A percentile compares a stretch with the other conserved stretches of the same genome.
phyloP scores from a whole-genome alignment of 2,888 invertebrate genomes.

The Drosophila stalkeri region DNA sequence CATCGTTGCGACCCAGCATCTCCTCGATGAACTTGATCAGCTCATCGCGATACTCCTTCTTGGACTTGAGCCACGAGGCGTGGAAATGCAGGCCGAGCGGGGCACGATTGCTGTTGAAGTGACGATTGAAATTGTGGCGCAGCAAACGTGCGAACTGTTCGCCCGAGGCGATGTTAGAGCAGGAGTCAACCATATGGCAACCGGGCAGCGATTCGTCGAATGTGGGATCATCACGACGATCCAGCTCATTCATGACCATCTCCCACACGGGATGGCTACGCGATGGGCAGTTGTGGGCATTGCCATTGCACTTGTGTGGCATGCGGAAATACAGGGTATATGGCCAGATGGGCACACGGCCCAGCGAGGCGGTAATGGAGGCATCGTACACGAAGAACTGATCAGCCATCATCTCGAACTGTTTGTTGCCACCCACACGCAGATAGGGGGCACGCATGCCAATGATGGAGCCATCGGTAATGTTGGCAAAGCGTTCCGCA shows the following conservation, averaged over 20 bases:
- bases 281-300: conserved; percentile 96
- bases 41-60: conserved; percentile 96
- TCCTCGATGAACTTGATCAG: conserved; percentile 97
- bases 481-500: conserved; percentile 95
- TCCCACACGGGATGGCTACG: conserved; percentile 97
- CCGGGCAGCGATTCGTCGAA: conserved; percentile 97
- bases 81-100: conserved; percentile 97
- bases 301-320: conserved; percentile 98
- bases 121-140: conserved; percentile 97
- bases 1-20: conserved; percentile 94
- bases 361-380: conserved; percentile 95
- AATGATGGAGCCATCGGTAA: conserved; percentile 95
- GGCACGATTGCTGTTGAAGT: conserved; percentile 96
- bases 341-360: conserved; percentile 97
- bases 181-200: conserved; percentile 97
- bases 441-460: conserved; percentile 95
- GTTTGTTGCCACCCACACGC: conserved; percentile 96
- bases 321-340: conserved; percentile 98
- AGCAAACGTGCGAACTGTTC: conserved; percentile 95
- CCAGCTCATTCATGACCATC: conserved; percentile 98
- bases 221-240: conserved; percentile 96
- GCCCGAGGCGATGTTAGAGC: conserved; percentile 95
- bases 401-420: conserved; percentile 98
- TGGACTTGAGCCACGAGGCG: conserved; percentile 97
- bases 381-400: conserved; percentile 98